Base-by-base conservation (phyloP, 2,888 invertebrate genomes). In the Tetranychus piercei region DNA sequence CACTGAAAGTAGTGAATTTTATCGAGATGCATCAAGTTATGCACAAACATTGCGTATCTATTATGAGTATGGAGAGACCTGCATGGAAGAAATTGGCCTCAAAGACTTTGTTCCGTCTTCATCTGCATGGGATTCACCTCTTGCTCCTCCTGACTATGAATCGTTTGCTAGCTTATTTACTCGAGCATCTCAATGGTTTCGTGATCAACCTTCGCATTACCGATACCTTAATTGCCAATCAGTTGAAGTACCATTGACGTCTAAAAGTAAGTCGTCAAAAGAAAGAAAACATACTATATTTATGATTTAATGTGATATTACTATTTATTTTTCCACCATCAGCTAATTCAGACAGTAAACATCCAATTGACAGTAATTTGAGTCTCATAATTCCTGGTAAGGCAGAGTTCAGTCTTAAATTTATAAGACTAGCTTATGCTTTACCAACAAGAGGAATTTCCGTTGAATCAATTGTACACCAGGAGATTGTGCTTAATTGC, bases 61-160 rank as follows among this genome's bases (percentile, higher is more conserved):
- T 71, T 75, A 74, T 34, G 73, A 75, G 20, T 74, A 75, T 18
- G 73, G 75, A 15, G n/a, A 18, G n/a, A 15, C 44, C 22, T 44
- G 22, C 5, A 45, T 45, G 7, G 75, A 75, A n/a, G n/a, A n/a
- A 64, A 9, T 75, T 18, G 74, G 69, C 65, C 65, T 75, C 9
- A 11, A 72, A 22, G 74, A 75, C 44, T 75, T 75, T 66, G 64
- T 75, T 9, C 75, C 75, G n/a, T 44, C 23, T 23, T 44, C 69
- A 9, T 66, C 75, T 7, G 43, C 71, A 20, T 75, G 75, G 75
- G 73, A 75, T 71, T 18, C 75, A 45, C 75, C 75, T 22, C n/a
- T 75, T 1, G 75, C 75, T 44, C 74, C 74, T 9, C 75, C 74
- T 18, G 70, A 74, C 20, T 71, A 73, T 65, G 75, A 75, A 45